Evolutionary conservation across 2,113 vertebrate genomes (phyloP).

Genomic region (Lepus europaeus): DNA sequence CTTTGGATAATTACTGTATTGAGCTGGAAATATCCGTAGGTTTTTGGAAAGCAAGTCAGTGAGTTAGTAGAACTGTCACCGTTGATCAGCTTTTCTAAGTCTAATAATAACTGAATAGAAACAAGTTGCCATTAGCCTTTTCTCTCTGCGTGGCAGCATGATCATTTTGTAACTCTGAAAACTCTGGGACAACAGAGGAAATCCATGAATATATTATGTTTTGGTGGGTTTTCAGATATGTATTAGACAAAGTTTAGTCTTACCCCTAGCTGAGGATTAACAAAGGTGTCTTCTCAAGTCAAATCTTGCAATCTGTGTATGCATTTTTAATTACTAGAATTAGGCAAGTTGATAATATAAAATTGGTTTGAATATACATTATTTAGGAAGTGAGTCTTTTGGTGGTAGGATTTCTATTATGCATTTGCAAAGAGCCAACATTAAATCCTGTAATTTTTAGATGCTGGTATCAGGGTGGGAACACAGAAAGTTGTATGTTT

Average conservation of each 20-base stretch:
- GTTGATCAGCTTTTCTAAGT: conserved; percentile 76
- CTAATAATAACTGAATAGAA: conserved; percentile 83
- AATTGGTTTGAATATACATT: conserved; percentile 45
- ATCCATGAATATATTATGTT: background rate
- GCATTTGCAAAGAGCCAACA: conserved; percentile 12
- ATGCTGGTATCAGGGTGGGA: background rate
- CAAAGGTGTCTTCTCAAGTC: conserved; percentile 2
- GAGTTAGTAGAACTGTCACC: conserved; percentile 85
- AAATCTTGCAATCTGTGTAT: background rate
- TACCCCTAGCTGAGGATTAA: background rate
- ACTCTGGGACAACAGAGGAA: background rate
- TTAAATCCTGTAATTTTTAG: conserved; percentile 26
- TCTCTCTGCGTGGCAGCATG: background rate
- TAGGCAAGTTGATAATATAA: conserved; percentile 22
- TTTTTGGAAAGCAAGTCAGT: conserved; percentile 84
- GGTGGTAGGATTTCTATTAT: conserved; percentile 2
- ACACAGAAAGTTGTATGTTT: conserved; percentile 21
- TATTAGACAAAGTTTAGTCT: background rate
- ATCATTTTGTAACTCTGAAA: conserved; percentile 33
- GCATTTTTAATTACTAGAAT: conserved; percentile 44
- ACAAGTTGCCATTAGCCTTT: conserved; percentile 69
- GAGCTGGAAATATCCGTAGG: conserved; percentile 82
- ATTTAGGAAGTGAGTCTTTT: conserved; percentile 32
- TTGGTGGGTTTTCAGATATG: background rate
- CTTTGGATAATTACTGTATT: conserved; percentile 87